Evolutionary conservation across 1,140 invertebrate genomes (phyloP).

Genomic region (Formica exsecta): DNA sequence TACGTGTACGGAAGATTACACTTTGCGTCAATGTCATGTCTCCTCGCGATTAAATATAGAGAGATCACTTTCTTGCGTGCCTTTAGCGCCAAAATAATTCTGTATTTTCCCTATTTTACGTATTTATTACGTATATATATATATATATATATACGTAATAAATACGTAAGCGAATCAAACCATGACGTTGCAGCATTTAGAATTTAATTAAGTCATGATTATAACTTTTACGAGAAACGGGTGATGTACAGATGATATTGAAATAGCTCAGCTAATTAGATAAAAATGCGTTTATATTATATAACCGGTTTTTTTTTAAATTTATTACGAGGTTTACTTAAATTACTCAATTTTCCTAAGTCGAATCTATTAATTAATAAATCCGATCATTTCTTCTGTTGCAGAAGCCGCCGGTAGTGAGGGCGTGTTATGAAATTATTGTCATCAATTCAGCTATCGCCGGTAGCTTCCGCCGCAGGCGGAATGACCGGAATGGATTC

Average conservation of each 20-base stretch:
- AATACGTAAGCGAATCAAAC: neutral
- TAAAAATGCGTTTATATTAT: neutral
- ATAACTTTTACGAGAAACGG: neutral
- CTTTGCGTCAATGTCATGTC: slow-evolving; percentile 28
- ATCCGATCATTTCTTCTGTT: slow-evolving; percentile 20
- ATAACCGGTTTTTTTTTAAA: neutral
- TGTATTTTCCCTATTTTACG: neutral
- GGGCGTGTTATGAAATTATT: slow-evolving; percentile 89
- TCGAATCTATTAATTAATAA: slow-evolving; percentile 40
- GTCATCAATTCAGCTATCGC: slow-evolving; percentile 88
- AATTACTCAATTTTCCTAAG: neutral
- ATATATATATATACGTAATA: too few species aligned
- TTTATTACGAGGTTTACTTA: neutral
- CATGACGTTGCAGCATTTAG: neutral
- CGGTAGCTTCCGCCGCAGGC: slow-evolving; percentile 86
- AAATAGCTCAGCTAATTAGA: neutral
- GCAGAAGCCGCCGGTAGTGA: neutral
- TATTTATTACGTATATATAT: neutral
- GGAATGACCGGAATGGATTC: slow-evolving; percentile 87
- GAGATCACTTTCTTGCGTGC: slow-evolving; percentile 15
- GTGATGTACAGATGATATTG: neutral
- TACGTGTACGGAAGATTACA: slow-evolving; percentile 32
- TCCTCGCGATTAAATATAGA: slow-evolving; percentile 30
- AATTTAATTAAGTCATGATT: slow-evolving; percentile 20
- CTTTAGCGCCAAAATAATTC: slow-evolving; percentile 19